Base-by-base conservation (phyloP, 2,797 vertebrate species). In the Cryptoblepharus egeriae region DNA sequence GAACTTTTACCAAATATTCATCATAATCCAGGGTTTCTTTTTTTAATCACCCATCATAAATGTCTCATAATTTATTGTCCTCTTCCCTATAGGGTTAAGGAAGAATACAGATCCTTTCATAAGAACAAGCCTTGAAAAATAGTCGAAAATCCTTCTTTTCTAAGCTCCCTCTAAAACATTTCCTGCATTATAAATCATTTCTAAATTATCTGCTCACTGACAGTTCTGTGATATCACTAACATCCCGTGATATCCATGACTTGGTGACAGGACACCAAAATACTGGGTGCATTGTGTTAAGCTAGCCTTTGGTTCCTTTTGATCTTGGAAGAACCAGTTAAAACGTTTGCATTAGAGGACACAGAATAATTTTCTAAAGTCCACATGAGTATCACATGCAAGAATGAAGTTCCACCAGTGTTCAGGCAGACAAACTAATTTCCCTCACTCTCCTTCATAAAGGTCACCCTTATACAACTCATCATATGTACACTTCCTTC, bases 321-420 rank as follows among this genome's bases (percentile, higher is more conserved):
- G 15, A 57, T 80, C 74, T 88, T 85, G 87, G 93, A 80, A 90
- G 81, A 90, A 75, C 39, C 37, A 35, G 82, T 83, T 90, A 63
- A 90, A 65, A 35, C 49, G 64, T 82, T 73, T 79, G 28, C 55
- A 90, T 88, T 39, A 42, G n/a, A 39, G 13, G 55, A 61, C 70
- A 69, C 1, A 30, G n/a, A 67, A 69, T 89, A 86, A 85, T 88
- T 86, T 82, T 2, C 78, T 77, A 75, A 89, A 85, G 49, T 64
- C n/a, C 92, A 90, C 69, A 87, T 80, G 88, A 52, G 15, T 72
- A 79, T 93, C 92, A 93, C 88, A 93, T 92, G 92, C 42, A 84
- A 89, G 91, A 86, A 73, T 87, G 69, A 70, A 52, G 16, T 72
- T 71, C 58, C 70, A 83, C 79, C 70, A 15, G 83, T 84, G 84